Base-by-base conservation (phyloP, 2,888 invertebrate species). In the Geotrupes spiniger region DNA sequence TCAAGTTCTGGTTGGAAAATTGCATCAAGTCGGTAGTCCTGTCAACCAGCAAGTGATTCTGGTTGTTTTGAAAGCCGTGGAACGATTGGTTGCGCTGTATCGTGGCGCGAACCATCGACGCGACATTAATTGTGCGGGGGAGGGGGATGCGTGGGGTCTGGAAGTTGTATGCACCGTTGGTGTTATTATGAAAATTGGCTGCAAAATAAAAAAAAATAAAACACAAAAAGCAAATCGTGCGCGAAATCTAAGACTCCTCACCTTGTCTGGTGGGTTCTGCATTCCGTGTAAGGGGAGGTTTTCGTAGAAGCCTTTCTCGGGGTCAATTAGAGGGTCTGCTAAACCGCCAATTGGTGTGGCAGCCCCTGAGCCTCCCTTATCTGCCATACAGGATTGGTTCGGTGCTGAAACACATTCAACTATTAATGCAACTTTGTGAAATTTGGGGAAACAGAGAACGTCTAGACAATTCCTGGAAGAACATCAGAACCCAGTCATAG, bases 281-380 rank as follows among this genome's bases (percentile, higher is more conserved):
- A 93, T 84, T 65, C 92, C 92, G 74, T 93, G 93, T 83, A 93
- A 94, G 70, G 93, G 93, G 68, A 93, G 83, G 77, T 94, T 94
- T 78, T 94, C 93, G 81, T 93, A 94, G 71, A 89, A 86, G 73
- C 89, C 90, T 63, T 89, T 88, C 64, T 83, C 82, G 73, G 86
- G 85, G 74, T 90, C 90, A 76, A 84, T 83, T 72, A 84, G 81
- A 77, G 79, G 86, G 82, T 82, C 72, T 65, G 73, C 73, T 66
- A 66, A 66, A 66, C 68, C 69, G 62, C 73, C 74, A 67, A 70
- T 66, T 65, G 69, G 71, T 67, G 67, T 70, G 62, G 69, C 72
- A 64, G 67, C 66, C 68, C 74, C 75, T 62, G 68, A 66, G 63
- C 69, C 69, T 61, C 70, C 71, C 69, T 75, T 77, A 75, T 76